Conservation (phyloP, 2,888 invertebrate genomes). For the Masnerella sp. region DNA sequence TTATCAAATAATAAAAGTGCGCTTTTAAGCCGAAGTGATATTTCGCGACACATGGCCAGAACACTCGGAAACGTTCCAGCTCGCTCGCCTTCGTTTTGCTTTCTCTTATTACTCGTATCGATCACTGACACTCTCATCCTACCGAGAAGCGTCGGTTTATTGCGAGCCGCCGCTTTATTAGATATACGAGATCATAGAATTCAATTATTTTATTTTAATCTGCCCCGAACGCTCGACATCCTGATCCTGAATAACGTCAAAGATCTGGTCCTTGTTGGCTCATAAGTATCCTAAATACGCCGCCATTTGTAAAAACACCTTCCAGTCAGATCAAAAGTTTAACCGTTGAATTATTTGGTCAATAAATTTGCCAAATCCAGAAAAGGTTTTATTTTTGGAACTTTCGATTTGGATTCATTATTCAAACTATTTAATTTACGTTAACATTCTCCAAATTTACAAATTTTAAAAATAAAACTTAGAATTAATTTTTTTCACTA, state of each 20-base stretch:
- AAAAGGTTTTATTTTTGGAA: too few relatives aligned
- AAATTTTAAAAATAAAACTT: too few relatives aligned
- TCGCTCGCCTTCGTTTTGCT: constrained; percentile 41
- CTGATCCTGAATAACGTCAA: constrained; percentile 24
- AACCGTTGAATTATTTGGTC: too few relatives aligned
- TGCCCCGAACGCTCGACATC: constrained; percentile 16
- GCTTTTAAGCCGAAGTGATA: constrained; percentile 57
- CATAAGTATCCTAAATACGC: neutral
- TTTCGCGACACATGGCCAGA: constrained; percentile 54
- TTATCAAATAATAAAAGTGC: constrained; percentile 58
- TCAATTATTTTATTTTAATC: constrained; percentile 52
- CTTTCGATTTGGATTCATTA: too few relatives aligned
- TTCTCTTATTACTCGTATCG: constrained; percentile 50
- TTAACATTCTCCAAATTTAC: too few relatives aligned
- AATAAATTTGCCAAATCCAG: too few relatives aligned
- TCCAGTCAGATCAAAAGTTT: too few relatives aligned
- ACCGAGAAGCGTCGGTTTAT: constrained; percentile 34
- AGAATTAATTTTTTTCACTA: too few relatives aligned
- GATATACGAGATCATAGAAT: constrained; percentile 38
- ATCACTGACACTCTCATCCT: constrained; percentile 36
- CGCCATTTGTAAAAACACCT: too few relatives aligned
- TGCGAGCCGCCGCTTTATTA: constrained; percentile 27
- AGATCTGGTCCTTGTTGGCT: neutral
- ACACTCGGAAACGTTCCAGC: constrained; percentile 33
- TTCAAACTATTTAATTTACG: too few relatives aligned